Base-by-base conservation (phyloP, 2,888 invertebrate genomes). In the Synergus umbraculus region DNA sequence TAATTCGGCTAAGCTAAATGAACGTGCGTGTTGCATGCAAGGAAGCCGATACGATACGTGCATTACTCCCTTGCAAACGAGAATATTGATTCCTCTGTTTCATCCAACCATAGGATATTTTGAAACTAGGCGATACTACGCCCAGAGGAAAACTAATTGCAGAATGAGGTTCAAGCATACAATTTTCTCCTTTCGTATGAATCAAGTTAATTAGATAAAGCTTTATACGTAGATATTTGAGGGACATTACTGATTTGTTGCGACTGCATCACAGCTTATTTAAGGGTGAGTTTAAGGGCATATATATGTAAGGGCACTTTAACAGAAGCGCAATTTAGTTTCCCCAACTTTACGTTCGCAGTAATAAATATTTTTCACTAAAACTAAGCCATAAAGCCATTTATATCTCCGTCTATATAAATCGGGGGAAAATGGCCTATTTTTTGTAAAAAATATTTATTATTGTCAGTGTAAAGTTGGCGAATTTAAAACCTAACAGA, bases 101-200 rank as follows among this genome's bases (percentile, higher is more conserved):
- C 69, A 69, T 69, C 69, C 49, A 69, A 49, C 22, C 15, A 49
- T 49, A 69, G 49, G 46, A 29, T 69, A 69, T 69, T 69, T 49
- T 69, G 69, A 69, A 69, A 49, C 29, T 69, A 69, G 69, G 49
- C 69, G 69, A 69, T 69, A 69, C 49, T 46, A 69, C 13, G 69
- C 69, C 69, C 69, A 69, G 29, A 29, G 69, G 69, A 49, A 49
- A 37, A 69, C 49, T 67, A 67, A 15, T 5, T 18, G 22, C 49
- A 69, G 69, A 69, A 69, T 15, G n/a, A 69, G 49, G 49, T 29
- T 15, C 13, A 49, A 37, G 49, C 49, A 69, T 49, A 49, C 69
- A 69, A 69, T 69, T 69, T 69, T 37, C 69, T 69, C 37, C 37
- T 69, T n/a, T 54, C 49, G 29, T 3, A 29, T 49, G 49, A 69